phyloP scores from a whole-genome alignment of 2,797 vertebrate species.

The Gastrophryne carolinensis region DNA sequence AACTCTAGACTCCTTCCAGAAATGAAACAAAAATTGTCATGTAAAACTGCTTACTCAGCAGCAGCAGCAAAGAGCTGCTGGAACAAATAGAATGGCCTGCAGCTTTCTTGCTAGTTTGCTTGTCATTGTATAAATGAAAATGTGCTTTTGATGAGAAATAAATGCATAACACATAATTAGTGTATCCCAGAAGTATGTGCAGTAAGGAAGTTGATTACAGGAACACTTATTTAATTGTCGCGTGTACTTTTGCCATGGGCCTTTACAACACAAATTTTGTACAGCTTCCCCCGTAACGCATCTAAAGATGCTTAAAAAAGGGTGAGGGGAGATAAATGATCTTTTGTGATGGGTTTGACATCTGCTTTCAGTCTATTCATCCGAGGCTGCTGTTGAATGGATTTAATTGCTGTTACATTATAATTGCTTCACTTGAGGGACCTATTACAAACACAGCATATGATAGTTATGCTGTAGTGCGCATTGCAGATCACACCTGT shows the following conservation, averaged over 20 bases:
- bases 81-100: conserved; percentile 15
- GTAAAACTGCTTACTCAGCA: conserved; percentile 40
- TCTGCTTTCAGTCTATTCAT: background rate
- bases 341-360: background rate
- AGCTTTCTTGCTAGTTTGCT: conserved; percentile 43
- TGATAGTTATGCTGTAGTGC: background rate
- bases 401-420: background rate
- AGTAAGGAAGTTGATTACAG: conserved; percentile 43
- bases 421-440: background rate
- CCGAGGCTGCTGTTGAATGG: background rate
- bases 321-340: background rate
- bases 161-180: conserved; percentile 36
- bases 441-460: background rate
- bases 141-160: conserved; percentile 21
- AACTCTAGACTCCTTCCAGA: conserved; percentile 12
- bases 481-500: background rate
- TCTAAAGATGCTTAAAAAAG: background rate
- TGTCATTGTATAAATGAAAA: conserved; percentile 50
- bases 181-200: background rate
- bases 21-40: conserved; percentile 29
- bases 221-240: background rate
- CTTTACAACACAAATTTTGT: conserved; percentile 2
- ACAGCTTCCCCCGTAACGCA: background rate
- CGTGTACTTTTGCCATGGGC: conserved; percentile 24
- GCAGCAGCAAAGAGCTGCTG: conserved; percentile 27